These are phyloP conservation scores for Ametastegia equiseti DNA, from an alignment of 2,888 invertebrate genomes.

Conservation along the genomic window DNA sequence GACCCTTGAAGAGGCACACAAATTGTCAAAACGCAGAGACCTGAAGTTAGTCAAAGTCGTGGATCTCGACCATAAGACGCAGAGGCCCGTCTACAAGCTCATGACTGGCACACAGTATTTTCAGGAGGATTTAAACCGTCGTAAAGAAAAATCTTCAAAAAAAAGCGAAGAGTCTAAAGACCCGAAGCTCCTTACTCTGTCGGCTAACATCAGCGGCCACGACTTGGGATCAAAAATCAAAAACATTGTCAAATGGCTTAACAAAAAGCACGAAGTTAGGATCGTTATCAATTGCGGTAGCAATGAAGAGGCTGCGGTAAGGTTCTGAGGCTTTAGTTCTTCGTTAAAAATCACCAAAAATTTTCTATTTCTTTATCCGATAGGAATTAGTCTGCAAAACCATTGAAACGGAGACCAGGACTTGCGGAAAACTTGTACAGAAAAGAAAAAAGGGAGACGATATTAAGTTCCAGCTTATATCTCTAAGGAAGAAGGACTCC, in stretches of 20 bases:
- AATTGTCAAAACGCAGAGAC: slow-evolving; percentile 82
- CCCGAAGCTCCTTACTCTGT: slow-evolving; percentile 67
- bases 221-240: slow-evolving; percentile 72
- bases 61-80: slow-evolving; percentile 83
- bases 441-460: slow-evolving; percentile 81
- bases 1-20: slow-evolving; percentile 84
- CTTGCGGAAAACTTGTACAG: slow-evolving; percentile 80
- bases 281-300: slow-evolving; percentile 62
- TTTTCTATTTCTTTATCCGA: slow-evolving; percentile 63
- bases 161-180: slow-evolving; percentile 56
- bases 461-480: slow-evolving; percentile 82
- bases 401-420: slow-evolving; percentile 78
- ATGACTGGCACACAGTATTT: slow-evolving; percentile 83
- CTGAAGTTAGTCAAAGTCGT: slow-evolving; percentile 84
- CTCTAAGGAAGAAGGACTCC: slow-evolving; percentile 70
- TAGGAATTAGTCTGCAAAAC: slow-evolving; percentile 80
- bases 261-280: slow-evolving; percentile 68
- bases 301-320: slow-evolving; percentile 58
- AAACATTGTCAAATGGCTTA: slow-evolving; percentile 68
- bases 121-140: slow-evolving; percentile 76
- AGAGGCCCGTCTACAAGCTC: slow-evolving; percentile 84
- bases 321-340: slow-evolving; percentile 24
- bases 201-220: slow-evolving; percentile 68
- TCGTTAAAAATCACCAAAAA: too few species aligned
- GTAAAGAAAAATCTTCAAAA: slow-evolving; percentile 55